Evolutionary conservation across 1,140 invertebrate species (phyloP).

Genomic region (Leptinotarsa undecemlineata): DNA sequence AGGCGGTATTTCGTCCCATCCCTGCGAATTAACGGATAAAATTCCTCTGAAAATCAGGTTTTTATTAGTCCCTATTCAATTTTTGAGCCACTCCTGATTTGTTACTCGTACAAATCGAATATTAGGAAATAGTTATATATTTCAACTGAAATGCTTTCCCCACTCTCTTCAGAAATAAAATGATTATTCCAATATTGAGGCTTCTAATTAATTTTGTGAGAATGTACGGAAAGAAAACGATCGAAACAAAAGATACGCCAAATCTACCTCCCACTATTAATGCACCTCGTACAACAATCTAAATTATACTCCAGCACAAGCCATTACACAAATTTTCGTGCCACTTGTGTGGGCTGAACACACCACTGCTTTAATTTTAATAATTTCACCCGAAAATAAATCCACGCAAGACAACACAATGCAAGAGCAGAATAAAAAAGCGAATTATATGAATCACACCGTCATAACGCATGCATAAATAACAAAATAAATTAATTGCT

Average conservation of each 20-base stretch:
- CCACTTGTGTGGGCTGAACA: neutral
- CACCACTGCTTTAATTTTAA: constrained; percentile 6
- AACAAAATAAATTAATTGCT: constrained; percentile 7
- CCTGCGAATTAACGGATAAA: no score
- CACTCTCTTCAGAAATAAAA: no score
- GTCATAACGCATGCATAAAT: constrained; percentile 8
- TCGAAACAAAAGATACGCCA: neutral
- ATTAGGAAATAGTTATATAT: no score
- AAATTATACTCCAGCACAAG: neutral
- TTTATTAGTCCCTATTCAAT: no score
- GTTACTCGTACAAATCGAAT: no score
- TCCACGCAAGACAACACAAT: constrained; percentile 7
- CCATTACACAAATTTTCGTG: neutral
- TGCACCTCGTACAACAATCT: neutral
- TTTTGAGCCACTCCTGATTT: no score
- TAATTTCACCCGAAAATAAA: constrained; percentile 8
- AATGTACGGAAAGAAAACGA: no score
- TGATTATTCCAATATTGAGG: no score
- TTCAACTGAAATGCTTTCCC: no score
- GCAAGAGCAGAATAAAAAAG: neutral
- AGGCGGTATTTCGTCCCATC: no score
- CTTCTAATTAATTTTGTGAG: no score
- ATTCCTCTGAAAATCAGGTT: no score
- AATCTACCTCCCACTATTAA: neutral
- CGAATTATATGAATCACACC: neutral